Percentiles rank a stretch among this genome's conserved stretches.
Conservation (phyloP, 92 coral and sea anemone genomes). For the Anthopleura xanthogrammica region DNA sequence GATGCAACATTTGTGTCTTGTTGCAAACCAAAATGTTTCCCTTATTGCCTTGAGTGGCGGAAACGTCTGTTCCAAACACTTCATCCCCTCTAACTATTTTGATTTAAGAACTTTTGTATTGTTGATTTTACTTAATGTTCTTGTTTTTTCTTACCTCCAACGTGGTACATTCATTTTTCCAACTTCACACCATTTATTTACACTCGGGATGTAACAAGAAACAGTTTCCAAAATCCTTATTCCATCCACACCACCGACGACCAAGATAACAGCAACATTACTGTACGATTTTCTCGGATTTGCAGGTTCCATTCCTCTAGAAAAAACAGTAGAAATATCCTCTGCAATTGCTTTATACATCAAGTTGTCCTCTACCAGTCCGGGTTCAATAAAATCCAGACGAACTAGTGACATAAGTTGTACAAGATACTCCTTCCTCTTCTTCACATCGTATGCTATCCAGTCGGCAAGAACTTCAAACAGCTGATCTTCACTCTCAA, state of each 20-base stretch:
- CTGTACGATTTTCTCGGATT: conserved; percentile 76
- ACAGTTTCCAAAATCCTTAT: conserved; percentile 51
- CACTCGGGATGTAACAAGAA: conserved; percentile 66
- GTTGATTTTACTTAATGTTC: neutral
- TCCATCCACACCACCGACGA: conserved; percentile 81
- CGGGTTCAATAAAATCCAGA: conserved; percentile 45
- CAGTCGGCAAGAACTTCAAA: conserved; percentile 63
- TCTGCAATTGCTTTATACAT: conserved; percentile 29
- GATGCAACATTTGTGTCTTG: no score
- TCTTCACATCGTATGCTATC: conserved; percentile 50
- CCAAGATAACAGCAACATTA: conserved; percentile 58
- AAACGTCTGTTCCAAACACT: neutral
- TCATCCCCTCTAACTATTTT: no score
- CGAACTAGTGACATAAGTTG: conserved; percentile 61
- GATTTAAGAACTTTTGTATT: neutral
- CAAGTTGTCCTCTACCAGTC: conserved; percentile 23
- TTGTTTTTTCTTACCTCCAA: conserved; percentile 68
- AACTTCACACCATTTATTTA: conserved; percentile 63
- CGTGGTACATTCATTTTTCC: conserved; percentile 75
- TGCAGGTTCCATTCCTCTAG: conserved; percentile 8
- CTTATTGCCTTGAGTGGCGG: neutral
- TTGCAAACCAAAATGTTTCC: neutral
- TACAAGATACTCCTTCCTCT: conserved; percentile 28
- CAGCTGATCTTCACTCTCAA: conserved; percentile 67
- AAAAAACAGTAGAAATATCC: neutral